Percentiles rank a stretch among this genome's conserved stretches.
phyloP scores from a whole-genome alignment of 2,888 invertebrate species.

The Tinea trinotella region DNA sequence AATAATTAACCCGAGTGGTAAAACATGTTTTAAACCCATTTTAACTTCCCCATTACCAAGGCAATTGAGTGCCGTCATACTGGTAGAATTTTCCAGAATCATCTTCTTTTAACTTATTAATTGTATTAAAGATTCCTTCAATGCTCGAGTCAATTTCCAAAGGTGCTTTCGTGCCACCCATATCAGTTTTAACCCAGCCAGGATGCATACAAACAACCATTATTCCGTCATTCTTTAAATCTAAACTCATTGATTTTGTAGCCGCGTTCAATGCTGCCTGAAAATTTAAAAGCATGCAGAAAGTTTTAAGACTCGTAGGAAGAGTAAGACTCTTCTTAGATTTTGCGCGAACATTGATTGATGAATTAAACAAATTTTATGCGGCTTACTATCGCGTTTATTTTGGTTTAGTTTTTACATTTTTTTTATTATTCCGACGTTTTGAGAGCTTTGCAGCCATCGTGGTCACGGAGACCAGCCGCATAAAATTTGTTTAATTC shows the following conservation, averaged over 20 bases:
- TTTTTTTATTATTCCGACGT: too few species aligned
- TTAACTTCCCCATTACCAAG: slow-evolving; percentile 75
- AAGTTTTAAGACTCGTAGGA: not conserved
- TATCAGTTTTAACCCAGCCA: slow-evolving; percentile 92
- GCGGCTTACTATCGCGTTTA: too few species aligned
- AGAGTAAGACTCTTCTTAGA: too few species aligned
- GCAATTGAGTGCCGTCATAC: slow-evolving; percentile 80
- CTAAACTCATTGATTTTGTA: slow-evolving; percentile 87
- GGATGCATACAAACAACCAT: slow-evolving; percentile 85
- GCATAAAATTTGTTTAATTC: too few species aligned
- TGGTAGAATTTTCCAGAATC: slow-evolving; percentile 86
- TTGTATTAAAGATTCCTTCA: slow-evolving; percentile 75
- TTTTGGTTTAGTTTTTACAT: too few species aligned
- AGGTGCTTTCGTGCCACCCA: slow-evolving; percentile 88
- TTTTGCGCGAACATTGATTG: too few species aligned
- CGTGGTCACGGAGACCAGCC: too few species aligned
- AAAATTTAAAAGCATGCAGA: slow-evolving; percentile 27
- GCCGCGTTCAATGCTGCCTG: slow-evolving; percentile 90
- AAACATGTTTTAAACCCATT: too few species aligned
- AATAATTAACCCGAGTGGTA: too few species aligned
- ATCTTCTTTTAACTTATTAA: slow-evolving; percentile 73
- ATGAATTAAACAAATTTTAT: too few species aligned
- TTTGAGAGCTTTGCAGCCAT: too few species aligned
- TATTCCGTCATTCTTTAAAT: slow-evolving; percentile 82
- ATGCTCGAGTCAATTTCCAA: slow-evolving; percentile 80